Base-by-base conservation (phyloP, 92 coral and sea anemone genomes). In the Umimayanthus chanpuru region DNA sequence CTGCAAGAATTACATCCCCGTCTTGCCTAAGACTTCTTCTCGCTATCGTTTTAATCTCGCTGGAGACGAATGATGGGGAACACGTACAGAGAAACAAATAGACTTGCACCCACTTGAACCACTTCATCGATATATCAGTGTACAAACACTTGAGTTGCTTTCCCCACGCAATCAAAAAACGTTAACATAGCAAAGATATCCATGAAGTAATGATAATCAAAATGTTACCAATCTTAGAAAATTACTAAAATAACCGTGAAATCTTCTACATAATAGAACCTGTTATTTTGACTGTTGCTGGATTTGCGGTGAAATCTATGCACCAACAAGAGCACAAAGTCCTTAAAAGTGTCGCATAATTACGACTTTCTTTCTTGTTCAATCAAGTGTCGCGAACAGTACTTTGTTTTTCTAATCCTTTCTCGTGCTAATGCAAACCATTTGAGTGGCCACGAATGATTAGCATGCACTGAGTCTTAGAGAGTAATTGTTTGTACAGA, bases 1-100 rank as follows among this genome's bases (percentile, higher is more conserved):
- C 98, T 5, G 89, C 92, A 6, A 94, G 80, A 2, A 91, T 44
- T 12, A 94, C 89, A 25, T 93, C 93, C 7, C 98, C 96, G 23
- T 93, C 89, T 71, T 82, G 61, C 65, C 88, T 49, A 72, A 78
- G 5, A 81, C 94, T 92, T 86, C 94, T 38, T 77, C 29, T 81
- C 10, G 16, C 36, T 14, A 80, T 70, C 36, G 85, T 16, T 64
- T 5, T 18, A 5, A 0, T 20, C n/a, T 38, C 41, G 10, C 43
- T 28, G 25, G 77, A 50, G 28, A 16, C 50, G 25, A 32, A 36
- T 15, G 38, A 30, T n/a, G 53, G 44, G 2, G 21, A 10, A 56
- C 29, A 30, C 47, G 36, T 30, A 70, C 16, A 25, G 40, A 26
- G 29, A 53, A 18, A 6, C 10, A 83, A 3, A 41, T 7, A 47